A percentile compares a stretch with the other conserved stretches of the same genome.
Evolutionary conservation across 2,888 invertebrate genomes (phyloP).

Genomic region (Andrena praecox): DNA sequence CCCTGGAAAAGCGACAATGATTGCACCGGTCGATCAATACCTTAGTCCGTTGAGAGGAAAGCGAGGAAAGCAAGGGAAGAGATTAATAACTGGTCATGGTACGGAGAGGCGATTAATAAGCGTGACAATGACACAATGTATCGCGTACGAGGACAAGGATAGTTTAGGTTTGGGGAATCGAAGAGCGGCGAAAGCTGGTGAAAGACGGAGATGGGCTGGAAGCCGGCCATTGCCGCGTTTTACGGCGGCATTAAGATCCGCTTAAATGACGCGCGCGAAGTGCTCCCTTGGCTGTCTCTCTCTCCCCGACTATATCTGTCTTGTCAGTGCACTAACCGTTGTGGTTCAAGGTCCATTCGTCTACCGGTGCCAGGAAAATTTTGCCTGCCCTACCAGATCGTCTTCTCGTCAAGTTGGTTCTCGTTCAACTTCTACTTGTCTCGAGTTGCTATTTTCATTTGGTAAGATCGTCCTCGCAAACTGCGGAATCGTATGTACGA

Average conservation of each 20-base stretch:
- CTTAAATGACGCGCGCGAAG: constrained; percentile 80
- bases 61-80: neutral
- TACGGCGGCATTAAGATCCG: constrained; percentile 80
- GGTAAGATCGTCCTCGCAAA: no score
- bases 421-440: no score
- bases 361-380: constrained; percentile 35
- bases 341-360: constrained; percentile 35
- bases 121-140: neutral
- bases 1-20: neutral
- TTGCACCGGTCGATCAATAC: neutral
- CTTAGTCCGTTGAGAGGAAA: neutral
- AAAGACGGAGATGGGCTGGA: constrained; percentile 60
- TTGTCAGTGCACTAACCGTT: constrained; percentile 12
- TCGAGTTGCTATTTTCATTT: no score
- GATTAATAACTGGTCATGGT: neutral
- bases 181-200: constrained; percentile 55
- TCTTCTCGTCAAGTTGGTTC: no score
- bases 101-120: neutral
- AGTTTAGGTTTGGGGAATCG: constrained; percentile 33
- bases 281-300: constrained; percentile 66
- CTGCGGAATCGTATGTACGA: no score
- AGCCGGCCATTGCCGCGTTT: constrained; percentile 77
- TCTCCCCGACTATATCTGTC: no score
- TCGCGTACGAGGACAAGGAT: constrained; percentile 32
- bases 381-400: no score